Evolutionary conservation across 2,888 invertebrate species (phyloP), one percentile per base, ranked within the genome.

Genomic region (Panzeria rudis): DNA sequence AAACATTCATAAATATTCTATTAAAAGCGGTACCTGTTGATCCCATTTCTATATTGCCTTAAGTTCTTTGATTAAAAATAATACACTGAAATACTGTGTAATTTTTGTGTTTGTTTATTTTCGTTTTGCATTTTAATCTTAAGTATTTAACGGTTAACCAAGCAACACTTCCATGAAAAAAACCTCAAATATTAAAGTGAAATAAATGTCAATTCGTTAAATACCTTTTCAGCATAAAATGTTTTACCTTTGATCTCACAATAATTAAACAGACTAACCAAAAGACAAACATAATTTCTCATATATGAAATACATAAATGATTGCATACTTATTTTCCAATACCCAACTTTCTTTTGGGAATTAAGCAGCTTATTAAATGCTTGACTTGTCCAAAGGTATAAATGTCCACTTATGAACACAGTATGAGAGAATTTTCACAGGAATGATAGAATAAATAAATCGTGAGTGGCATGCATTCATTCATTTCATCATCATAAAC

Each of bases 351-450:
- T n/a, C 68, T 78, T 64, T 86, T 88, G 90, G 91, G 91, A 90
- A 90, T 91, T 89, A 90, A 90, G 89, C 83, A 84, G 78, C 76
- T 88, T 87, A 89, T 89, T 89, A 89, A 89, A 89, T 89, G 89
- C 85, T 89, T 89, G 86, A 86, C 86, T 87, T 87, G 87, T 78
- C 71, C 41, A 61, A 84, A 84, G 84, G 80, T 77, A 80, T 84
- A 61, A 76, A 80, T 25, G 52, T 29, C 62, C 66, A 50, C 35
- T 35, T 47, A 11, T 11, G 4, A n/a, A 0, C 13, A 61, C 0
- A 52, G 41, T 64, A 50, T 32, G 52, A 41, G 20, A 6, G 23
- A 9, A 32, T 54, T 41, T 76, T 64, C 41, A 56, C 44, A 32
- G 54, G 47, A 38, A 25, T 29, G 50, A 25, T 62, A 9, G 32